Conservation (phyloP, 2,113 vertebrate species). For the Nothobranchius kuhntae region DNA sequence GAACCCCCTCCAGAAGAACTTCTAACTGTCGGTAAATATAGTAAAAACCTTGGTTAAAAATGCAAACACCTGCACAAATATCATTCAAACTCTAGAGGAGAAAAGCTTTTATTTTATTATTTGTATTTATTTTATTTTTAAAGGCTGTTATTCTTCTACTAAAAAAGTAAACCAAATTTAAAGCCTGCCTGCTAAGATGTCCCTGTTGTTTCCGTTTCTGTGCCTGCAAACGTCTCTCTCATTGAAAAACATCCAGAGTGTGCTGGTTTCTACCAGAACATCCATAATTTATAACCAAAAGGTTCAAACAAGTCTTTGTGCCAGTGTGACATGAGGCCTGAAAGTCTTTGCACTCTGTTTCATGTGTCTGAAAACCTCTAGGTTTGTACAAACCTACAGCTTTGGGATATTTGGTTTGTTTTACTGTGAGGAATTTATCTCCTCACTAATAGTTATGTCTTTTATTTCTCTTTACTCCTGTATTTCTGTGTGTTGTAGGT, state of each 20-base stretch:
- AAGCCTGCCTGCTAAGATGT: background rate
- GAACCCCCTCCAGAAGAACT: too few species aligned
- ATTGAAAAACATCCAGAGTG: constrained; percentile 15
- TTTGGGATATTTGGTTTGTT: background rate
- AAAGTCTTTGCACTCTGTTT: too few species aligned
- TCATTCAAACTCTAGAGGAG: background rate
- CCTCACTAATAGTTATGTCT: too few species aligned
- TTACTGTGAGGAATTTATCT: too few species aligned
- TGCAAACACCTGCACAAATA: too few species aligned
- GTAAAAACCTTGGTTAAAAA: too few species aligned
- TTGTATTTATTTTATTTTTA: background rate
- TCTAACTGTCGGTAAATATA: too few species aligned
- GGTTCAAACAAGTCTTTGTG: constrained; percentile 9
- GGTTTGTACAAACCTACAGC: background rate
- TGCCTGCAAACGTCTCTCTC: background rate
- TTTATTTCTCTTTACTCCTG: too few species aligned
- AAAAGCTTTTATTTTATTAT: too few species aligned
- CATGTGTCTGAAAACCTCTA: background rate
- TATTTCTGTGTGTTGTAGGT: too few species aligned
- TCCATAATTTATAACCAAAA: constrained; percentile 30
- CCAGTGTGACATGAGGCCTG: background rate
- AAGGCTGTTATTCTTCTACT: background rate
- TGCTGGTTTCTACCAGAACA: constrained; percentile 25
- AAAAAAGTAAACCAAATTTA: background rate
- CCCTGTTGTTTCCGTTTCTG: constrained; percentile 14